Evolutionary conservation across 1,140 invertebrate genomes (phyloP), one percentile per base, ranked within the genome.

Genomic region (Lucilia cuprina): DNA sequence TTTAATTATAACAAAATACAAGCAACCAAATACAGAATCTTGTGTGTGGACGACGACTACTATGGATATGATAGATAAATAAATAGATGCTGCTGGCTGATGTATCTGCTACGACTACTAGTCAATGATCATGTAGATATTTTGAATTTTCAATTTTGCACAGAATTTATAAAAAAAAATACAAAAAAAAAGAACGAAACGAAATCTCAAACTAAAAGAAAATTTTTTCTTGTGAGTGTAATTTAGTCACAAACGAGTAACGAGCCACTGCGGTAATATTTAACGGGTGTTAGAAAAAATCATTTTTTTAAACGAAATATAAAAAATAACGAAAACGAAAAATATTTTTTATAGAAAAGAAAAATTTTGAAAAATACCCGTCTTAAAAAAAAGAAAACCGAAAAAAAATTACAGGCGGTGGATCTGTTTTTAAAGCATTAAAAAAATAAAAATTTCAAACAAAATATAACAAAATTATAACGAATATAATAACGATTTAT

Each of bases 81-180:
- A 60, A 60, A 60, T 60, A 60, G 55, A 60, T 70, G 65, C 19
- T 49, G 49, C 13, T 49, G 13, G 49, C 49, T 70, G 65, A 19
- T 70, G 65, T 70, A 21, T 70, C 65, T 70, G 65, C n/a, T n/a
- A 14, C 55, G 55, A 60, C 55, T 60, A n/a, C 55, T 60, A 60
- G 55, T 60, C 55, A 60, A 60, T 70, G 65, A 70, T 70, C n/a
- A 70, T 70, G n/a, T 70, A 70, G 77, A 80, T 80, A 80, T 80
- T 80, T 80, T 80, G 19, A 80, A 80, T 80, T 80, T 80, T 80
- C 41, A 80, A 80, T 80, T 80, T 80, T 80, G 77, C 77, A 80
- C 77, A 80, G 65, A 70, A 60, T 60, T 60, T 70, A 70, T 70
- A 70, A 17, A 60, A 60, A 60, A 55, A 55, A 10, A 55, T 14